Base-by-base conservation (phyloP, 2,113 vertebrate genomes). In the Suncus etruscus region DNA sequence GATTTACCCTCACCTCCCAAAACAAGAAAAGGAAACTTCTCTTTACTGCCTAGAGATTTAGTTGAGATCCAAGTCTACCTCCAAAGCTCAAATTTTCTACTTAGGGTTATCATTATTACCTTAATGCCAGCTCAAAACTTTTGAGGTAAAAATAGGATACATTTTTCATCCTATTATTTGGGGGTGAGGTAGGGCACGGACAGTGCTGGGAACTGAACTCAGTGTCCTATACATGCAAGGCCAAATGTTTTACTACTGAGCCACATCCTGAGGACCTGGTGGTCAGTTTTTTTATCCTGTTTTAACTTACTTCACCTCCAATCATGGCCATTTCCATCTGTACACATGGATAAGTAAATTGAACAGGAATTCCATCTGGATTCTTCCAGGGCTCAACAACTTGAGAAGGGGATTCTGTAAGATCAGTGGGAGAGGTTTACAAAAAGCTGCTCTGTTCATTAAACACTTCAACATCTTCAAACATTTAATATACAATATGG, bases 311-410 rank as follows among this genome's bases (percentile, higher is more conserved):
- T 98, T 99, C 97, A 90, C 97, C 98, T 5, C 63, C 76, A 95
- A 99, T 97, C 58, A 86, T 94, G 0, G 98, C 98, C 83, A 99
- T 91, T 2, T 98, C 97, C 3, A 87, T 98, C 93, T 99, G 98
- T 73, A 97, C 78, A 48, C 99, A 99, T 1, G 96, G 93, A 29
- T 97, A 97, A 10, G 98, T 98, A 83, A 99, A 99, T 61, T 27
- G 97, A 86, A 99, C 81, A 80, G 90, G 91, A 72, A 94, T 96
- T 47, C 98, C 97, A 25, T 9, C 94, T 73, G 94, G 89, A 86
- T 97, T 98, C 70, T 14, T 89, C 99, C 99, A 99, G 0, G 97
- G 97, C 68, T 97, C 96, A 77, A 98, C 96, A 15, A 96, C 88
- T 0, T 97, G 97, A 86, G 97, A 95, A 31, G 97, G 86, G 83